These are phyloP conservation scores for Colletes collaris DNA, from an alignment of 2,888 invertebrate species.

Conservation along the genomic window DNA sequence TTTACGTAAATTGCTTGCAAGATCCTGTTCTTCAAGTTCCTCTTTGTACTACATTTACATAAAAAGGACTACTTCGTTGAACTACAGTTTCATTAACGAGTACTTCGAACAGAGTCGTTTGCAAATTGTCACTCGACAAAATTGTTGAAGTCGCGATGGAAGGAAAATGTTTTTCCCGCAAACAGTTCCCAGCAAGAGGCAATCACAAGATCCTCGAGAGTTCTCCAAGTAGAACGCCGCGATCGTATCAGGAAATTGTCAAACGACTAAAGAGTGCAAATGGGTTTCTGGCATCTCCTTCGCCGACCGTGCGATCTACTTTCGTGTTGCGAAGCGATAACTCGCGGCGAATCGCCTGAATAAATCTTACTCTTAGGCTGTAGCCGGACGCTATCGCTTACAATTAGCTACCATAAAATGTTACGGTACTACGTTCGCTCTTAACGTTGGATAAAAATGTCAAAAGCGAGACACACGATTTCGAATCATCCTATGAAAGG, in stretches of 20 bases:
- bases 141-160: not conserved
- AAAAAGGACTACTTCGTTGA: constrained; percentile 7
- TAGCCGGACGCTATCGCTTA: constrained; percentile 64
- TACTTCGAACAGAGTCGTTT: not conserved
- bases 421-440: constrained; percentile 43
- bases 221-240: constrained; percentile 13
- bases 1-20: not conserved
- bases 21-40: not conserved
- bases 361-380: constrained; percentile 61
- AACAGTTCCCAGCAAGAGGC: constrained; percentile 30
- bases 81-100: not conserved
- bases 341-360: constrained; percentile 60
- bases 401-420: constrained; percentile 65
- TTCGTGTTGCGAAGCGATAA: constrained; percentile 66
- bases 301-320: constrained; percentile 51
- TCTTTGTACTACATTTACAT: not conserved
- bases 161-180: not conserved
- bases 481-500: constrained; percentile 13
- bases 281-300: constrained; percentile 53
- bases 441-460: constrained; percentile 45
- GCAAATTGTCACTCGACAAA: constrained; percentile 12
- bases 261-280: constrained; percentile 59
- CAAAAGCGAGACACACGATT: constrained; percentile 19
- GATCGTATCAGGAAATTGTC: constrained; percentile 61
- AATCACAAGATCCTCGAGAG: constrained; percentile 35